These are phyloP conservation scores for Anguilla anguilla DNA, from an alignment of 2,797 vertebrate genomes.

Conservation along the genomic window DNA sequence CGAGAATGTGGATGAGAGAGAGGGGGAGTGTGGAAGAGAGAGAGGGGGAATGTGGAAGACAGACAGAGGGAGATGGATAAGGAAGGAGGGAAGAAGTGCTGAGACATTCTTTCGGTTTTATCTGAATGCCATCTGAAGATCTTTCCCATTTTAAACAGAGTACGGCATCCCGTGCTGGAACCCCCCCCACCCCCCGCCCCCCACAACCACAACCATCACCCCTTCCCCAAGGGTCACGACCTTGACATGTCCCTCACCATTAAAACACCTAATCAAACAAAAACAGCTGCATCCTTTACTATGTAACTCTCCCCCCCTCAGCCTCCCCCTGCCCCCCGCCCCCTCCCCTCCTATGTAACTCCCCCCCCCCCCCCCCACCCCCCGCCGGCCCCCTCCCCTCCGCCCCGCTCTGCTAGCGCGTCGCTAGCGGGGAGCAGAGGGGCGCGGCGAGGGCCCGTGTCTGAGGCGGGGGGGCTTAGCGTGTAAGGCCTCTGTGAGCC, in stretches of 20 bases:
- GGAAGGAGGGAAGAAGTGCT: too few species aligned
- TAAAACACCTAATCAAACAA: slow-evolving; percentile 62
- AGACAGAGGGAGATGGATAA: too few species aligned
- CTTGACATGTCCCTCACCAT: slow-evolving; percentile 51
- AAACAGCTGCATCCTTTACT: slow-evolving; percentile 65
- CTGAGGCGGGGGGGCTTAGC: slow-evolving; percentile 66
- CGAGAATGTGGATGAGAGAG: too few species aligned
- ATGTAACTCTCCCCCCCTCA: slow-evolving; percentile 63
- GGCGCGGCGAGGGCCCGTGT: slow-evolving; percentile 54
- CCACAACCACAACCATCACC: slow-evolving; percentile 38
- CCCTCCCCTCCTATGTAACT: too few species aligned
- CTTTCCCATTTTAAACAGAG: not conserved
- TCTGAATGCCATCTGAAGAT: not conserved
- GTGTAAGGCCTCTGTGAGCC: slow-evolving; percentile 66
- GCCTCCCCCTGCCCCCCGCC: slow-evolving; percentile 45
- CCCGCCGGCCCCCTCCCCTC: slow-evolving; percentile 26
- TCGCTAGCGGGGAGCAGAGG: slow-evolving; percentile 56
- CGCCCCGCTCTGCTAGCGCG: not conserved
- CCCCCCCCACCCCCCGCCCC: slow-evolving; percentile 33
- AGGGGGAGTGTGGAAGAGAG: not conserved
- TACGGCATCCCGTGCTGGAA: slow-evolving; percentile 48
- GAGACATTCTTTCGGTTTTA: not conserved
- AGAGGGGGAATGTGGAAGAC: too few species aligned
- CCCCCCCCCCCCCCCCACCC: slow-evolving; percentile 18
- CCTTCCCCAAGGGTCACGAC: slow-evolving; percentile 48